A percentile compares a stretch with the other conserved stretches of the same genome.
These are phyloP conservation scores for Petrocephalus zakoni DNA, from an alignment of 2,113 vertebrate species.

Conservation along the genomic window DNA sequence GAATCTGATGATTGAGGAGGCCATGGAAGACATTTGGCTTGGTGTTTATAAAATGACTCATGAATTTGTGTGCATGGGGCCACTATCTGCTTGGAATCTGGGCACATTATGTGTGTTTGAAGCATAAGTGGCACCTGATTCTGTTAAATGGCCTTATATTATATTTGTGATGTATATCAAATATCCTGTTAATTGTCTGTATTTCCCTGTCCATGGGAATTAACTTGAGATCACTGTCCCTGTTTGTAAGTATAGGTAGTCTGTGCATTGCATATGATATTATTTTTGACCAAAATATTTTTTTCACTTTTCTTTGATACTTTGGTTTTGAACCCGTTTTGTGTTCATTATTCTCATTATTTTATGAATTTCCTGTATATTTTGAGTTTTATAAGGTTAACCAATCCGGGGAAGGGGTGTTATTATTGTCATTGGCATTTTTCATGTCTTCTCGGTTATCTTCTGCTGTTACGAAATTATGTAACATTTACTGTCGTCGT, in stretches of 20 bases:
- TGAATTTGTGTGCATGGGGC: not conserved
- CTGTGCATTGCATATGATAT: not conserved
- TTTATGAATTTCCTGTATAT: not conserved
- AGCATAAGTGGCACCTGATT: not conserved
- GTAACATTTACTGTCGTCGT: not conserved
- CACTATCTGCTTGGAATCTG: not conserved
- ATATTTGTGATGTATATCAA: not conserved
- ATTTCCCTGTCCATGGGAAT: not conserved
- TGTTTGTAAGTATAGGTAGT: not conserved
- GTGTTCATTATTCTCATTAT: not conserved
- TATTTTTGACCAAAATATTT: not conserved
- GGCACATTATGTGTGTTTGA: not conserved
- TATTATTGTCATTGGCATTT: not conserved
- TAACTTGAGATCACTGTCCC: not conserved
- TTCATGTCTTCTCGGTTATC: not conserved
- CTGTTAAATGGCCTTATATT: not conserved
- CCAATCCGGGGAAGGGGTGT: not conserved
- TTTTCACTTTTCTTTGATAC: not conserved
- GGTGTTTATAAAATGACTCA: not conserved
- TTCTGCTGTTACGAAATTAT: not conserved
- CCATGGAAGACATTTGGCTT: not conserved
- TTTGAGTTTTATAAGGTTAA: not conserved
- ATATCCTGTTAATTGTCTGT: not conserved
- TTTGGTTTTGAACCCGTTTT: not conserved
- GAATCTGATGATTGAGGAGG: not conserved